These are phyloP conservation scores for Neodiprion virginianus DNA, from an alignment of 1,140 invertebrate genomes.

Conservation along the genomic window DNA sequence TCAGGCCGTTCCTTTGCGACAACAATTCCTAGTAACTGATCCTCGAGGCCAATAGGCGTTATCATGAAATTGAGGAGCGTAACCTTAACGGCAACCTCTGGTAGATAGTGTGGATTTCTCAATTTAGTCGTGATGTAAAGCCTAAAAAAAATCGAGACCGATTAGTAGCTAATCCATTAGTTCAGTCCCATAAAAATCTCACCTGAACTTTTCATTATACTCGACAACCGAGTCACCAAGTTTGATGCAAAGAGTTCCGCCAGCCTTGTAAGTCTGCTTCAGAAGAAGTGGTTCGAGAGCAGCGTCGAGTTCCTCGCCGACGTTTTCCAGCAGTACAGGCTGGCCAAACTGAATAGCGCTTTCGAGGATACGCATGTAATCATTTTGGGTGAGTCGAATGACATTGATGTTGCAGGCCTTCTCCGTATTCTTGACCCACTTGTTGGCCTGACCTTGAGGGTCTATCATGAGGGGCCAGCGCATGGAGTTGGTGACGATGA, in stretches of 20 bases:
- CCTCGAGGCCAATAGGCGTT: constrained; percentile 82
- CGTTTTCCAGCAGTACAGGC: constrained; percentile 82
- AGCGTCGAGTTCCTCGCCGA: constrained; percentile 85
- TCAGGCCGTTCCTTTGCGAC: constrained; percentile 88
- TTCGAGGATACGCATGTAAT: constrained; percentile 83
- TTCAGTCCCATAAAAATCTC: constrained; percentile 23
- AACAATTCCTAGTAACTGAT: constrained; percentile 84
- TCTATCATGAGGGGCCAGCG: constrained; percentile 89
- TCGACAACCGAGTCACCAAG: constrained; percentile 76
- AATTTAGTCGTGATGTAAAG: constrained; percentile 90
- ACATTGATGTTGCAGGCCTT: constrained; percentile 81
- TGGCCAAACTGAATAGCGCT: constrained; percentile 89
- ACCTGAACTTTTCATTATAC: constrained; percentile 84
- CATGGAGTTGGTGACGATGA: constrained; percentile 81
- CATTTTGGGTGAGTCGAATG: constrained; percentile 77
- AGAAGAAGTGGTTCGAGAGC: constrained; percentile 82
- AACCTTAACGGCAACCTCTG: constrained; percentile 86
- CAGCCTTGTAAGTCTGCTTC: constrained; percentile 87
- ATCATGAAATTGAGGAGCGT: constrained; percentile 89
- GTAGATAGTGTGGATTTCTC: constrained; percentile 86
- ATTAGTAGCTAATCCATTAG: constrained; percentile 12
- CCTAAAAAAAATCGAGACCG: constrained; percentile 56
- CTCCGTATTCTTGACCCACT: constrained; percentile 91
- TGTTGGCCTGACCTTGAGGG: constrained; percentile 88
- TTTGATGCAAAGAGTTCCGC: constrained; percentile 76